Evolutionary conservation across 2,888 invertebrate species (phyloP), one percentile per base, ranked within the genome.

Genomic region (Caenorhabditis plicata): DNA sequence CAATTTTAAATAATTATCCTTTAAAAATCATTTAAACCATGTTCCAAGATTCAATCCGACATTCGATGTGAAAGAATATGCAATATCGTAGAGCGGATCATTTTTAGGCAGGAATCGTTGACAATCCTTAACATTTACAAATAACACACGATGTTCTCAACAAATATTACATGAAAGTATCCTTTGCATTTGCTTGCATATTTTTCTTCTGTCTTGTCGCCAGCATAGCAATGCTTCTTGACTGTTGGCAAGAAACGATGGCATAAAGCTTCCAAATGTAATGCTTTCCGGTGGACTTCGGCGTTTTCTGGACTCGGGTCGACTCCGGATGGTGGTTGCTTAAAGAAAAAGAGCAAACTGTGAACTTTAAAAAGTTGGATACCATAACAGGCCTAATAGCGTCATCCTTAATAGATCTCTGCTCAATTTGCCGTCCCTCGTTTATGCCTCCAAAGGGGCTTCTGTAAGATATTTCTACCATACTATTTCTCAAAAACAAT

Each of bases 121-220:
- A 41, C 76, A 76, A 45, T 75, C 75, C 52, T 66, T 29, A 19
- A 63, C n/a, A n/a, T n/a, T n/a, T n/a, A n/a, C n/a, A n/a, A n/a
- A n/a, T n/a, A n/a, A n/a, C n/a, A n/a, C n/a, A n/a, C n/a, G n/a
- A n/a, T n/a, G n/a, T n/a, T n/a, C n/a, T n/a, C n/a, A n/a, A n/a
- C 25, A n/a, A 36, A 35, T 20, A 43, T 29, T 36, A 70, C 71
- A 39, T 72, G 67, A 52, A 73, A 75, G 48, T 72, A 74, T 22
- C 65, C 71, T 39, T 63, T 64, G 62, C 75, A 74, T 44, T 67
- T 65, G 29, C 44, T 51, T 5, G 52, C 62, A 47, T 64, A 74
- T 40, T 64, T 56, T 29, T 69, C 44, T 13, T 63, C 65, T 3
- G 63, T 68, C 32, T 62, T 57, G 35, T 56, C 49, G 0, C 46